Evolutionary conservation across 2,888 invertebrate genomes (phyloP), one percentile per base, ranked within the genome.

Genomic region (Apamea epomidion): DNA sequence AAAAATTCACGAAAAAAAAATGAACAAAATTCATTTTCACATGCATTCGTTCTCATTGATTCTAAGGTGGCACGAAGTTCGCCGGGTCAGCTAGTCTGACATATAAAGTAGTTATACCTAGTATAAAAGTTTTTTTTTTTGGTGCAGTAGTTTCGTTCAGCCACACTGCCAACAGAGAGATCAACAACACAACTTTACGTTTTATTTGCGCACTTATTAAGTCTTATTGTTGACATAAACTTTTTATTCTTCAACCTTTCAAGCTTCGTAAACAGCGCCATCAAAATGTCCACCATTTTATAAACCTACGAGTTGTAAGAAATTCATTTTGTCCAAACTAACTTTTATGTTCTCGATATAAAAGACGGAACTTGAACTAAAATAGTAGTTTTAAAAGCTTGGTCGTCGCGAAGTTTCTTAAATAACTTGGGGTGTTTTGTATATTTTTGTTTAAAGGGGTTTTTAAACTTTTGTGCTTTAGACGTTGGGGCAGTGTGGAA

Each of bases 311-410:
- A 83, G 76, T 79, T 62, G 74, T 76, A 85, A 85, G 71, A 85
- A 87, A 74, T 77, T 87, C 71, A 83, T 83, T 83, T 79, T 64
- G 64, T 76, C 21, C 58, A 79, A 84, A 84, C 78, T 78, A 73
- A 78, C 68, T 82, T 86, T 86, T 81, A 87, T 76, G 67, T 74
- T 77, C 32, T 78, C 70, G 64, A 80, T 87, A 81, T 85, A 80
- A 87, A 87, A 83, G 78, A 78, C 82, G 84, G 81, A 83, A 83
- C 85, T 88, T 90, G 78, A 80, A 84, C 79, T 84, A 89, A 89
- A 88, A 85, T 86, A 84, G 80, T 83, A 75, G 78, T 69, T 82
- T 67, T 74, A 81, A 84, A 86, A 82, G 75, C 74, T 82, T 80
- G 78, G 86, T 86, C 78, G 81, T 83, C 75, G 81, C 68, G 48